Evolutionary conservation across 2,888 invertebrate genomes (phyloP), one percentile per base, ranked within the genome.

Genomic region (Serrognathus titanus): DNA sequence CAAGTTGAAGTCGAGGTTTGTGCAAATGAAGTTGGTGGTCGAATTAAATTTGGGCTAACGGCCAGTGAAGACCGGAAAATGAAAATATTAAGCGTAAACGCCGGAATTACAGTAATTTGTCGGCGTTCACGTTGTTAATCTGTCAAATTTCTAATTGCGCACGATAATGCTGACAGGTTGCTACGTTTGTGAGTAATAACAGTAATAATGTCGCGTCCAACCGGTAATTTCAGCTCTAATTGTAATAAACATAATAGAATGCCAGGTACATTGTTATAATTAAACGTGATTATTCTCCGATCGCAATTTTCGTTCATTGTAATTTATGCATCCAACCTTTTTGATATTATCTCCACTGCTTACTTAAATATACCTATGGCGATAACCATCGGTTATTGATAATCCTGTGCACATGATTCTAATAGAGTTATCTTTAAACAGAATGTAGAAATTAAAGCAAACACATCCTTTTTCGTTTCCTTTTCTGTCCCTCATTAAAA

Each of bases 61-160:
- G 24, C 24, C 6, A 5, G 7, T 1, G 24, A 31, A 31, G 24
- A 3, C 24, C 24, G 24, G 24, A 31, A 31, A 31, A 31, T 31
- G 24, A 31, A 31, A 31, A 31, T 31, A 31, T 31, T 31, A 31
- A 5, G 24, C 24, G 24, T 13, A 40, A 40, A 40, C 40, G 12
- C 11, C 11, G 11, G 40, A 40, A 40, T 40, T 40, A 40, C 40
- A 40, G 40, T 40, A 9, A 40, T 40, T 40, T 40, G 11, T 13
- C 40, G 11, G 12, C 12, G 40, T 13, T 13, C 11, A 40, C 11
- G 11, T 40, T 13, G 40, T 40, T 40, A 40, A 40, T 40, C 40
- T 40, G 40, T 40, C 40, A 40, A 40, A 40, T 40, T 40, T 40
- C 40, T 40, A 40, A 40, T 40, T 40, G 40, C 40, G 12, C 40